These are phyloP conservation scores for Steatornis caripensis DNA, from an alignment of 2,113 vertebrate species.

Conservation along the genomic window DNA sequence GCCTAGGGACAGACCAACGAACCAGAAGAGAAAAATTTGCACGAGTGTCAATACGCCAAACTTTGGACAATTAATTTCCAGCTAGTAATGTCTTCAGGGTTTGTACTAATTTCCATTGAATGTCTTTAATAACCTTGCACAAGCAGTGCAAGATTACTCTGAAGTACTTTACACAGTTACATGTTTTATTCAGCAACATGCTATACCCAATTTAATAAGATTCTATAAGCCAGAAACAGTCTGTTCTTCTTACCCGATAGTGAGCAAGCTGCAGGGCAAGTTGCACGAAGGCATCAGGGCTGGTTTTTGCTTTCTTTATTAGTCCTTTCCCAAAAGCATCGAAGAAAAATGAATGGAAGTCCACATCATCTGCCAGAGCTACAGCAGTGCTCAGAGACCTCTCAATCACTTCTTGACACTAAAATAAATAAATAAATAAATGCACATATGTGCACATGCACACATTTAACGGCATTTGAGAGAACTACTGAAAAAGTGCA, in stretches of 20 bases:
- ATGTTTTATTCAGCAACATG: neutral
- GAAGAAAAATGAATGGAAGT: conserved; percentile 86
- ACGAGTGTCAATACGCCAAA: neutral
- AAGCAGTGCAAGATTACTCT: neutral
- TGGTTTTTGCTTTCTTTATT: conserved; percentile 92
- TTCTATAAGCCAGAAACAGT: neutral
- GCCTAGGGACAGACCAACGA: neutral
- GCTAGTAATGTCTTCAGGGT: neutral
- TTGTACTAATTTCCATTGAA: neutral
- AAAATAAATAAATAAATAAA: neutral
- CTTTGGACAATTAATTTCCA: neutral
- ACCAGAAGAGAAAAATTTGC: neutral
- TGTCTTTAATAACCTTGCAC: neutral
- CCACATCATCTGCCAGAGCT: conserved; percentile 86
- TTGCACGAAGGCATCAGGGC: conserved; percentile 93
- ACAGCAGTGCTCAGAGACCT: conserved; percentile 78
- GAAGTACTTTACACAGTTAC: neutral
- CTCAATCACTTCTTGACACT: conserved; percentile 89
- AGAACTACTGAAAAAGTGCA: neutral
- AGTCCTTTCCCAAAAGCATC: conserved; percentile 86
- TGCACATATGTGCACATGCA: neutral
- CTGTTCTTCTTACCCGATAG: conserved; percentile 77
- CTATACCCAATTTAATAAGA: neutral
- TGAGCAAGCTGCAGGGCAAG: conserved; percentile 93
- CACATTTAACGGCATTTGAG: neutral